Base-by-base conservation (phyloP, 2,797 vertebrate genomes). In the Amphiprion clarkii region DNA sequence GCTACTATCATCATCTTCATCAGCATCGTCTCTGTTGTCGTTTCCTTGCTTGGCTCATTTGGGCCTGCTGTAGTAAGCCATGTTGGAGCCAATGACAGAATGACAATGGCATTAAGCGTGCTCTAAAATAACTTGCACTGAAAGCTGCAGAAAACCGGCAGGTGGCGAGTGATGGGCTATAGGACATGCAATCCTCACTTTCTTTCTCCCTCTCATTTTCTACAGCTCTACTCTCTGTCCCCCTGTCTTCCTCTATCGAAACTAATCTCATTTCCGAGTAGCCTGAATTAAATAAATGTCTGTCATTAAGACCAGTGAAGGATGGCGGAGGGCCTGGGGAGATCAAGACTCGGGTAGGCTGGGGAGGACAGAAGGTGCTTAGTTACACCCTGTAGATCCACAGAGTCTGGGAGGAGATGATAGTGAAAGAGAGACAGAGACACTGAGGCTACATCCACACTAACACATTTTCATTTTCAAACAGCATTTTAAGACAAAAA, bases 211-310 rank as follows among this genome's bases (percentile, higher is more conserved):
- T 27, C 64, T 67, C 16, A 2, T 62, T 81, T 78, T 76, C 71
- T 69, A 51, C 51, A 12, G 65, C 66, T 79, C 68, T 44, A 25
- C 59, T 67, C 59, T 46, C 42, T n/a, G 27, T 63, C 44, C 61
- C 62, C 6, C 29, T 17, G 64, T 71, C 73, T 74, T 67, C 60
- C 71, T 69, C 69, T 60, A 40, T 74, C 60, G 53, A 74, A 87
- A 84, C 83, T 91, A 89, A 93, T 92, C 84, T 87, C 63, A 79
- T 92, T 90, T 87, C 82, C 83, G 81, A 73, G 72, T 78, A 79
- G 85, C 82, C 81, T 68, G 86, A 87, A 91, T 91, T 85, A 90
- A 91, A 88, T 90, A 91, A 91, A 88, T 83, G 88, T 82, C 76
- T 85, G 86, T 87, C 88, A 91, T 92, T 89, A 92, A 83, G 80